A percentile compares a stretch with the other conserved stretches of the same genome.
Evolutionary conservation across 2,113 vertebrate genomes (phyloP).

Genomic region (Lampris incognitus): DNA sequence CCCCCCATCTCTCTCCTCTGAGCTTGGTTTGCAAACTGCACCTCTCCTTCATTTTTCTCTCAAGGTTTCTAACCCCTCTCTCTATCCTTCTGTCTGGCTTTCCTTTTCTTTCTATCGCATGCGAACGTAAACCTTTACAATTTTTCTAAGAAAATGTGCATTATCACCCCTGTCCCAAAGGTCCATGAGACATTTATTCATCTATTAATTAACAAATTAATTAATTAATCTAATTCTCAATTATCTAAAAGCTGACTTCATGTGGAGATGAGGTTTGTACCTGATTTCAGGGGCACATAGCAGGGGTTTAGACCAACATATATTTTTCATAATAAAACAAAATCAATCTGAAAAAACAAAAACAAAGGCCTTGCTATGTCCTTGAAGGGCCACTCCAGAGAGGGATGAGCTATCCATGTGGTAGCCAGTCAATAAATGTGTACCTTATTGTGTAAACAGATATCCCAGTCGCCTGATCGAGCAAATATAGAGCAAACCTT

Average conservation of each 20-base stretch:
- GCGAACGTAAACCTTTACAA: no score
- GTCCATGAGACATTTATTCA: no score
- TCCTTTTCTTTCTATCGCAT: background rate
- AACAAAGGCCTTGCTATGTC: background rate
- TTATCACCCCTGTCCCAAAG: no score
- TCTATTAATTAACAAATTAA: no score
- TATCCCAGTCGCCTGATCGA: fast-evolving
- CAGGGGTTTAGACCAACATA: background rate
- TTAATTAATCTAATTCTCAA: no score
- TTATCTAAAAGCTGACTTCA: no score
- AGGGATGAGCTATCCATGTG: conserved; percentile 12
- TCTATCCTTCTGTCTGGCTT: background rate
- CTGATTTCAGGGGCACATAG: no score
- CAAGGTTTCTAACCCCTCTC: background rate
- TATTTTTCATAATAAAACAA: background rate
- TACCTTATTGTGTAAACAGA: conserved; percentile 9
- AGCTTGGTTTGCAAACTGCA: background rate
- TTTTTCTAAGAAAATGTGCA: no score
- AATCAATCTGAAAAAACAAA: background rate
- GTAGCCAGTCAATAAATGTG: background rate
- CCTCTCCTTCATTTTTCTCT: no score
- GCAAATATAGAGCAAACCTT: conserved; percentile 11
- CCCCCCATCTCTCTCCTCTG: background rate
- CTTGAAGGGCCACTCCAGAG: background rate
- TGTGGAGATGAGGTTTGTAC: no score